Evolutionary conservation across 1,140 invertebrate species (phyloP).

Genomic region (Magallana gigas): DNA sequence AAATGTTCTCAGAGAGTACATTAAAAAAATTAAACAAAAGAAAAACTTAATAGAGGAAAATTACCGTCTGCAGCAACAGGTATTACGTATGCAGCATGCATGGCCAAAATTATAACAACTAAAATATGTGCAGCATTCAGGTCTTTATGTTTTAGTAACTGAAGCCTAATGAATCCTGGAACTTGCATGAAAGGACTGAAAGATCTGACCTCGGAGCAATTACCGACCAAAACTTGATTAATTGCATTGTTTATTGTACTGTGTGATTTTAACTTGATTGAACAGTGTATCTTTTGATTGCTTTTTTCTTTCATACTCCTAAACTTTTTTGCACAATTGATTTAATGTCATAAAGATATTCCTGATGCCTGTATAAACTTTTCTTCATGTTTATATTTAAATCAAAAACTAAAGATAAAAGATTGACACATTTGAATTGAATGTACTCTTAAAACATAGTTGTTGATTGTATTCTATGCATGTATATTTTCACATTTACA

Average conservation of each 20-base stretch:
- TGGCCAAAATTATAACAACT: conserved; percentile 8
- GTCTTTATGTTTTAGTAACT: background rate
- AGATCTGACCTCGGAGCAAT: background rate
- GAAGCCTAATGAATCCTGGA: background rate
- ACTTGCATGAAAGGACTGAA: conserved; percentile 8
- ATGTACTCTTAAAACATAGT: too few relatives aligned
- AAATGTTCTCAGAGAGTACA: conserved; percentile 30
- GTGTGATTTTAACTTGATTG: background rate
- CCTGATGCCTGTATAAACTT: background rate
- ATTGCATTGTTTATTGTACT: background rate
- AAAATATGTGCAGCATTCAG: background rate
- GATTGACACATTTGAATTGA: too few relatives aligned
- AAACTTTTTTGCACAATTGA: background rate
- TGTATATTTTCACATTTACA: too few relatives aligned
- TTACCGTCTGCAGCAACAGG: conserved; percentile 35
- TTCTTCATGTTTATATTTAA: too few relatives aligned
- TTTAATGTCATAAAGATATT: background rate
- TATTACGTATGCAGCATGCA: conserved; percentile 30
- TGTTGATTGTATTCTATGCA: too few relatives aligned
- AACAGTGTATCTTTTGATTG: background rate
- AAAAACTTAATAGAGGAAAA: conserved; percentile 14
- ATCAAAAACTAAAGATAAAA: too few relatives aligned
- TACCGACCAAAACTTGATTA: background rate
- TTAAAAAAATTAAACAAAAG: conserved; percentile 30
- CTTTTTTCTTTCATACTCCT: background rate